Evolutionary conservation across 2,797 vertebrate genomes (phyloP), one percentile per base, ranked within the genome.

Genomic region (Notolabrus celidotus): DNA sequence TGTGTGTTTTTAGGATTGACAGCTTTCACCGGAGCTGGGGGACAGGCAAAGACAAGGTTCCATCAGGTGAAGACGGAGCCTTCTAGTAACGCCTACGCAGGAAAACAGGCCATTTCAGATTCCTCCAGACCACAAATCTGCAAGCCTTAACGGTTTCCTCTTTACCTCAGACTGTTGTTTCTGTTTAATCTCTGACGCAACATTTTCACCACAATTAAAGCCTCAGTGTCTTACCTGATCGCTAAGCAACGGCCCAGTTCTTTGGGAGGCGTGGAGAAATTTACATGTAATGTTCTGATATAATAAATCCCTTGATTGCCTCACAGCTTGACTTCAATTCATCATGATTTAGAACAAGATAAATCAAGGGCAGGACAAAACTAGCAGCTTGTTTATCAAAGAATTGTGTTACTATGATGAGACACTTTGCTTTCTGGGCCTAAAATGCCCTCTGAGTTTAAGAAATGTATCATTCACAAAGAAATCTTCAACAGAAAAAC

Each of bases 271-370:
- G 42, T 34, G 34, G 19, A 58, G 19, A 65, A 46, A 77, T 87
- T 82, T 71, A 56, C 61, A 80, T 73, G 52, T 73, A 79, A 86
- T 76, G 51, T 58, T 51, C 50, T 79, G 39, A 12, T 41, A 62
- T 62, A 83, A 77, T 74, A 71, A 87, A 8, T 67, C 80, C 74
- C 47, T n/a, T 50, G 72, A 86, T 83, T 89, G 80, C 69, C 58
- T 89, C 82, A 73, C 75, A 81, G 82, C 64, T 34, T 19, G 74
- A 38, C 55, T 54, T 80, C 49, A 43, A 45, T 61, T 80, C 50
- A 17, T 39, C 4, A 7, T 22, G 50, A 57, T 68, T 77, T 31
- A 67, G 12, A 70, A 76, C 25, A 17, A 45, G 38, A 42, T 56
- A 51, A 75, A 77, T 59, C 22, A 63, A 76, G 33, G 58, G 22